A percentile compares a stretch with the other conserved stretches of the same genome.
Evolutionary conservation across 2,797 vertebrate genomes (phyloP).

Genomic region (Siniperca obscura): DNA sequence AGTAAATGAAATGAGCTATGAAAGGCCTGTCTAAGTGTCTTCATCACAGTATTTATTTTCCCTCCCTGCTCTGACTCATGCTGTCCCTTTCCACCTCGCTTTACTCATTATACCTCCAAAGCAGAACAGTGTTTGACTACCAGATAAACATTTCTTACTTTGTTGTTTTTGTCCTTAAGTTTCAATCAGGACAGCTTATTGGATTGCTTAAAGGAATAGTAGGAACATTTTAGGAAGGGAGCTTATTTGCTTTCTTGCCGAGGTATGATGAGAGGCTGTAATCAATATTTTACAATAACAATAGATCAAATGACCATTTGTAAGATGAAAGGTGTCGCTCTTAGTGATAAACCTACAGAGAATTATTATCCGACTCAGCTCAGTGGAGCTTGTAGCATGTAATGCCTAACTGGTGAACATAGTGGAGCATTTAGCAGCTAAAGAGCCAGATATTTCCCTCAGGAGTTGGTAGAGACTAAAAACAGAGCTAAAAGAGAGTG

Average conservation of each 20-base stretch:
- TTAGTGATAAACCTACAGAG: neutral
- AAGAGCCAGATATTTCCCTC: neutral
- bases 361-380: neutral
- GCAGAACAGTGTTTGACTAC: constrained; percentile 44
- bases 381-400: neutral
- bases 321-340: neutral
- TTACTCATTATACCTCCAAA: constrained; percentile 46
- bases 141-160: constrained; percentile 50
- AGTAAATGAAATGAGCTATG: constrained; percentile 60
- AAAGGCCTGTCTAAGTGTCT: constrained; percentile 61
- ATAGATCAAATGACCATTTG: neutral
- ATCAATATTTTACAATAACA: neutral
- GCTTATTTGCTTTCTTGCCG: neutral
- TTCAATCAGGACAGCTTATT: constrained; percentile 22
- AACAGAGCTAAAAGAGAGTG: constrained; percentile 1
- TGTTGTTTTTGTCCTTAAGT: constrained; percentile 28
- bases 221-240: neutral
- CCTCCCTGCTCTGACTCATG: constrained; percentile 57
- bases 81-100: constrained; percentile 26
- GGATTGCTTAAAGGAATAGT: constrained; percentile 9
- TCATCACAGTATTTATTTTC: constrained; percentile 65
- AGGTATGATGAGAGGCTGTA: neutral
- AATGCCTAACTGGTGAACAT: neutral
- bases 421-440: neutral
- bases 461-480: neutral